Base-by-base conservation (phyloP, 2,888 invertebrate genomes). In the Auanema freiburgensis region DNA sequence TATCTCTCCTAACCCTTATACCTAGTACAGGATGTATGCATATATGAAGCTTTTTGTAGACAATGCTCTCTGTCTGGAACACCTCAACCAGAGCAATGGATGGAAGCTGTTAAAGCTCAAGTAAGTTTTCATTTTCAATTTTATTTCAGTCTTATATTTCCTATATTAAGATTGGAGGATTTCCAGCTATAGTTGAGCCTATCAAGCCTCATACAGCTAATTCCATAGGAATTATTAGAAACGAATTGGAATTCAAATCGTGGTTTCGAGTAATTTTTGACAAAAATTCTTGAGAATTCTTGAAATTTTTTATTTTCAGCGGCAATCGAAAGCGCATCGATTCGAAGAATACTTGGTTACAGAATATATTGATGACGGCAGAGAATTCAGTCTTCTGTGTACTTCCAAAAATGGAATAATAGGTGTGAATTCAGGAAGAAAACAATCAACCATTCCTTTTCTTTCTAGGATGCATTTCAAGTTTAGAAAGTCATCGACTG, bases 281-380 rank as follows among this genome's bases (percentile, higher is more conserved):
- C 2, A 56, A 33, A 33, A 18, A 42, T 6, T 56, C 21, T 41
- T 53, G 4, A 8, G 4, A 46, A 46, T 46, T 46, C 21, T 46
- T 21, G 3, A 8, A 3, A 46, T 21, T 46, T 46, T 46, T 21
- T 46, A 23, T 52, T 65, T 70, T 56, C 67, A 73, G 73, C 60
- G 73, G 16, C 60, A 70, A 43, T 73, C 73, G 8, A 70, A 63
- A 63, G 70, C 73, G 10, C 72, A 76, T 54, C 63, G 69, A 23
- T 66, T 72, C 54, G 75, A 72, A 23, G 74, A 78, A 40, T 78
- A 78, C 44, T 51, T 79, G 14, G 72, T 77, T 4, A 77, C 79
- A 54, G 76, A 80, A 58, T 78, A 78, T 49, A 66, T 79, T 10
- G 69, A 76, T 50, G 71, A 78, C 52, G 80, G 80, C 5, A 66